Base-by-base conservation (phyloP, 2,113 vertebrate genomes). In the Elgaria multicarinata region DNA sequence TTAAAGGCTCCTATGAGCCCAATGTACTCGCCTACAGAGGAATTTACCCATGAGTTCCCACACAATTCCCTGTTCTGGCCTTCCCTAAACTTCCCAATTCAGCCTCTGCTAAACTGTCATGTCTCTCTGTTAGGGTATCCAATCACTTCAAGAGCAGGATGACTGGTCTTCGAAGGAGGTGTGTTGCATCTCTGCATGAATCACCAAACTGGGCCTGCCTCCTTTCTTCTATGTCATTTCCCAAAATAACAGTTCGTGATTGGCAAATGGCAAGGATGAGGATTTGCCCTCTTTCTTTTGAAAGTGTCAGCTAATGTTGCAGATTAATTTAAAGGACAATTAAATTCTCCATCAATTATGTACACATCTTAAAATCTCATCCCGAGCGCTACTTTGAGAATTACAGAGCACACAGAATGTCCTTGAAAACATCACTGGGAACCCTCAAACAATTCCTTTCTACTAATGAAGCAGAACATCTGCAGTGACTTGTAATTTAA, bases 401-500 rank as follows among this genome's bases (percentile, higher is more conserved):
- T 86, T 90, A 76, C 62, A 78, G 85, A 8, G 18, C 82, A 71
- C 46, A 94, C 64, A 75, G 80, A 24, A 76, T 93, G 87, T 95
- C 95, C 94, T 97, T 97, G 90, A 97, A 95, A 97, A 96, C 55
- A 92, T 93, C 94, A 94, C 90, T 93, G 16, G 90, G 90, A 92
- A 96, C 80, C 28, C 75, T 93, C 46, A 46, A 96, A 87, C 83
- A 95, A 89, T 87, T 93, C 83, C 66, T 53, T 92, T 91, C 58
- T 12, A 16, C 95, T 96, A 94, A 96, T 90, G 95, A 83, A 96
- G 92, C 36, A 84, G 91, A 92, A 95, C 89, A 94, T 94, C 76
- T 91, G 62, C 90, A 96, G 55, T 96, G 88, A 95, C 93, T 96
- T 90, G 91, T 94, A 95, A 96, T 96, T 97, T 97, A 97, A 96